phyloP scores from a whole-genome alignment of 2,888 invertebrate genomes.

The Timema cristinae region DNA sequence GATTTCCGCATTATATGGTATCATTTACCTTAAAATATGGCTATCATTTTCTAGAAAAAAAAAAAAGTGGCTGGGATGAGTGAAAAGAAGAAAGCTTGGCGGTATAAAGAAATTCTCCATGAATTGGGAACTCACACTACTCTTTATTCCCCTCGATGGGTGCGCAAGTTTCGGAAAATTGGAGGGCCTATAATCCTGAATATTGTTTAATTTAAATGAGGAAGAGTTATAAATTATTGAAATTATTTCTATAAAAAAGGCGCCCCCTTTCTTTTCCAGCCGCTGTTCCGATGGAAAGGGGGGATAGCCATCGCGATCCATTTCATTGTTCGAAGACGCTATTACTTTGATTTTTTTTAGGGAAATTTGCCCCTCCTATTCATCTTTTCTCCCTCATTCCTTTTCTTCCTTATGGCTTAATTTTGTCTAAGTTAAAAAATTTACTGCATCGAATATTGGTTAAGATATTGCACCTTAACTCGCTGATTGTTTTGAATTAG shows the following conservation, averaged over 20 bases:
- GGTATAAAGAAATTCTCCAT: slow-evolving; percentile 20
- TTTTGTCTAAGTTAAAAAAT: slow-evolving; percentile 22
- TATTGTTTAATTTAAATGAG: slow-evolving; percentile 35
- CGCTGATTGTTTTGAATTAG: too few species aligned
- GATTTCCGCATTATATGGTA: slow-evolving; percentile 33
- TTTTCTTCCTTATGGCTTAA: slow-evolving; percentile 18
- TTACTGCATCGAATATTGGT: slow-evolving; percentile 22
- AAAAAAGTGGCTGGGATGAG: slow-evolving; percentile 32
- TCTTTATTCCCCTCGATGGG: neutral
- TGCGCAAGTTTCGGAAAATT: slow-evolving; percentile 27
- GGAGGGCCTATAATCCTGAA: slow-evolving; percentile 31
- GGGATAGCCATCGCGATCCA: slow-evolving; percentile 26
- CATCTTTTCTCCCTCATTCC: neutral
- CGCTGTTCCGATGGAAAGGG: neutral
- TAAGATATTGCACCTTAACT: neutral
- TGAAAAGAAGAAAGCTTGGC: slow-evolving; percentile 14
- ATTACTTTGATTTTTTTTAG: slow-evolving; percentile 22
- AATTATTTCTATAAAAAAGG: slow-evolving; percentile 29
- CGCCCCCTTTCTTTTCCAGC: neutral
- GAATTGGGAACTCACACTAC: neutral
- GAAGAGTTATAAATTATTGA: slow-evolving; percentile 33
- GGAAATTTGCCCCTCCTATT: neutral
- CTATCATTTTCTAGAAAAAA: slow-evolving; percentile 30
- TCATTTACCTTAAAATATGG: slow-evolving; percentile 34
- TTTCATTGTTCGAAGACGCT: slow-evolving; percentile 23